Conservation (phyloP, 92 coral and sea anemone genomes). For the Porites divaricata region DNA sequence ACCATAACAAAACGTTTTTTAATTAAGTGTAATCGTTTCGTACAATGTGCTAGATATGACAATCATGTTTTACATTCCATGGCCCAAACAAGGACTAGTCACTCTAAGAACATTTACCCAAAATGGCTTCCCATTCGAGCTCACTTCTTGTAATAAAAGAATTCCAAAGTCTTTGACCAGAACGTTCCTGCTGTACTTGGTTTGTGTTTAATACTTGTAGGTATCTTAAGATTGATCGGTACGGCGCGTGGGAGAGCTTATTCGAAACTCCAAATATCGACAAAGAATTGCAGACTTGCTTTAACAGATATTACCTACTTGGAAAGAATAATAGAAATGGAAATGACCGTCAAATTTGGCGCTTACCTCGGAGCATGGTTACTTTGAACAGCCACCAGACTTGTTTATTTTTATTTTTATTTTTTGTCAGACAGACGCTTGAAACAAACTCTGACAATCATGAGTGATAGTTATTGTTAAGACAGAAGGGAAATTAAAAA, state of each 20-base stretch:
- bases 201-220: background rate
- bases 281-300: constrained; percentile 31
- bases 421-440: background rate
- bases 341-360: constrained; percentile 42
- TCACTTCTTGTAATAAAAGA: constrained; percentile 22
- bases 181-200: constrained; percentile 20
- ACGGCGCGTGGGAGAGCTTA: constrained; percentile 36
- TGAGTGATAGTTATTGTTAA: background rate
- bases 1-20: constrained; percentile 55
- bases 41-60: constrained; percentile 46
- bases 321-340: constrained; percentile 32
- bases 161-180: constrained; percentile 14
- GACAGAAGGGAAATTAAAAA: background rate
- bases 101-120: constrained; percentile 29
- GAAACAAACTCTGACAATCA: background rate
- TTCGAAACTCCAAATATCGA: constrained; percentile 33
- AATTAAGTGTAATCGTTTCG: constrained; percentile 66
- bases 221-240: constrained; percentile 26
- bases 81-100: constrained; percentile 29
- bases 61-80: constrained; percentile 49
- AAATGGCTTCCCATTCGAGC: constrained; percentile 34
- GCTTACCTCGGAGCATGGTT: constrained; percentile 29
- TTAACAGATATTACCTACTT: constrained; percentile 32
- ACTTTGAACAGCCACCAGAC: constrained; percentile 5
- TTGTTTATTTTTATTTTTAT: background rate